Evolutionary conservation across 2,113 vertebrate genomes (phyloP), one percentile per base, ranked within the genome.

Genomic region (Hymenochirus boettgeri): DNA sequence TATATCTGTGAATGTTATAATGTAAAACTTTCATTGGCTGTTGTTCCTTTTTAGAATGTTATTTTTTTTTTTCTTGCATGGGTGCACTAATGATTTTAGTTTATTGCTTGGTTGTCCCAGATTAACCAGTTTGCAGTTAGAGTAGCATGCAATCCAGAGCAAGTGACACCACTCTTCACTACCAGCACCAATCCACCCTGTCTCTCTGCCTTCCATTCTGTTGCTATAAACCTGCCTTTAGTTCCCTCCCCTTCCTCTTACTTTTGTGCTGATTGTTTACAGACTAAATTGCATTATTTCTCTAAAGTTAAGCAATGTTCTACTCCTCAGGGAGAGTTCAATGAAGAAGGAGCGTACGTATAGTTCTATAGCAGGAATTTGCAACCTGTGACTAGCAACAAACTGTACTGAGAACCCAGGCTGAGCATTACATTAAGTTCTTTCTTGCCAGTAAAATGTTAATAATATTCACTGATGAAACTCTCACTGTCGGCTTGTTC

Each of bases 141-240:
- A 37, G 57, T 52, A 33, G 65, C 56, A 60, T 60, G 56, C 48
- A 52, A 47, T 33, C 47, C 48, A 25, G 4, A 23, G 5, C 15
- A n/a, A 66, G 31, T 21, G 21, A 60, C 35, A 60, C 56, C 47
- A 53, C 45, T 69, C 57, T 57, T 57, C 54, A 69, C 57, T 52
- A 45, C 48, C 65, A 69, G 65, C 65, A 69, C 65, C 47, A 19
- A 18, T 59, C 64, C 57, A 45, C 65, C 57, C 65, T 53, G 31
- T 60, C 35, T 51, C 33, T 60, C 47, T 60, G 65, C 47, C 47
- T 67, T 60, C 57, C 51, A 11, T 19, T 27, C 25, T 56, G 42
- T 27, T 59, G 33, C 46, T 48, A 6, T 19, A 51, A 52, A 8
- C 23, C 22, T 31, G 39, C 35, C 45, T 58, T 24, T 31, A 48